A percentile compares a stretch with the other conserved stretches of the same genome.
Conservation (phyloP, 2,888 invertebrate genomes). For the Euphydryas editha region DNA sequence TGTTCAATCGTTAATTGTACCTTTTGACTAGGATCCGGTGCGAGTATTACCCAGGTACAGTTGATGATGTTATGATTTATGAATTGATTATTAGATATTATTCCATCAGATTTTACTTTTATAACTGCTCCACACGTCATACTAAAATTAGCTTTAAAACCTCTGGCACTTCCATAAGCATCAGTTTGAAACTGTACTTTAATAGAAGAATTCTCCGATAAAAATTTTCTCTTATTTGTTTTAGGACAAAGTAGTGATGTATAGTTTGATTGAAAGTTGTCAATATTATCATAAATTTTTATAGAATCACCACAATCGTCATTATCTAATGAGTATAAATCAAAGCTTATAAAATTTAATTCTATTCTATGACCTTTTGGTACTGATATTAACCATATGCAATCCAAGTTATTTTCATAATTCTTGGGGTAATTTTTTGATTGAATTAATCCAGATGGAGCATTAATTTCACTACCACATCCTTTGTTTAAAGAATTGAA, state of each 20-base stretch:
- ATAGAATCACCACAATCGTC: conserved; percentile 58
- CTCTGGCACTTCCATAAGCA: conserved; percentile 84
- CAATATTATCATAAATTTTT: conserved; percentile 64
- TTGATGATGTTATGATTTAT: conserved; percentile 64
- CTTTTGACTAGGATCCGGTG: conserved; percentile 82
- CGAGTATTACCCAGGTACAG: conserved; percentile 89
- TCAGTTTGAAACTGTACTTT: conserved; percentile 87
- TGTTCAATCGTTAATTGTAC: conserved; percentile 88
- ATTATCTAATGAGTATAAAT: conserved; percentile 82
- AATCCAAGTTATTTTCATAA: conserved; percentile 89
- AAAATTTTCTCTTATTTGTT: conserved; percentile 59
- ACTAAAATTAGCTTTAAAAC: conserved; percentile 89
- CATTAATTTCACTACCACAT: conserved; percentile 89
- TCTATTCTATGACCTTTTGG: conserved; percentile 87
- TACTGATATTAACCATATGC: conserved; percentile 90
- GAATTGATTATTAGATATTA: conserved; percentile 70
- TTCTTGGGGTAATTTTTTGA: conserved; percentile 93
- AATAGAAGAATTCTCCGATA: conserved; percentile 85
- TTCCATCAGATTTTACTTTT: conserved; percentile 80
- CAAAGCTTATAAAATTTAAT: conserved; percentile 87
- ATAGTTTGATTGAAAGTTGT: conserved; percentile 59
- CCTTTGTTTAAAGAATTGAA: conserved; percentile 67
- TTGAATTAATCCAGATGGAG: conserved; percentile 86
- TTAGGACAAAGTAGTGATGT: conserved; percentile 80
- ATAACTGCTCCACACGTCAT: conserved; percentile 88